Conservation (phyloP, 2,113 vertebrate species). For the Serilophus lunatus region DNA sequence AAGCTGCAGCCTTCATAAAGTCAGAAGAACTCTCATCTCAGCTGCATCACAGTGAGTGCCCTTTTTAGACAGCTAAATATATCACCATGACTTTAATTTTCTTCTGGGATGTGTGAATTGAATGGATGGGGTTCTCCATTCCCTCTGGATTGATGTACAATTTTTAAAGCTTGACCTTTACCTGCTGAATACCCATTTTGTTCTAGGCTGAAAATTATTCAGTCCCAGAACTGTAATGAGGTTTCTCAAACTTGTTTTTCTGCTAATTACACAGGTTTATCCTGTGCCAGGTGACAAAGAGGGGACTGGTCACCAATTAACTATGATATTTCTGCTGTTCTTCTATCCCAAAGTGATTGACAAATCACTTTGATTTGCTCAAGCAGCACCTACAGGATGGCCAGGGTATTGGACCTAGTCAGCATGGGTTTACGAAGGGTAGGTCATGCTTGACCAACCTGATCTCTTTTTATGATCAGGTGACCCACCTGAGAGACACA, state of each 20-base stretch:
- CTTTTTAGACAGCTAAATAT: slow-evolving; percentile 5
- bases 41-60: neutral
- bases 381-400: no score
- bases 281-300: neutral
- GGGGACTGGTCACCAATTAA: neutral
- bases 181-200: neutral
- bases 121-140: neutral
- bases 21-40: neutral
- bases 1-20: neutral
- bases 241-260: neutral
- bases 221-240: neutral
- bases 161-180: neutral
- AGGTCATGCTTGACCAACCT: no score
- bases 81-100: neutral
- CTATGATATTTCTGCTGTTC: neutral
- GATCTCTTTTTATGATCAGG: no score
- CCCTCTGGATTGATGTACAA: neutral
- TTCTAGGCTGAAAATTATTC: neutral
- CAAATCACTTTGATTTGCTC: no score
- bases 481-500: no score
- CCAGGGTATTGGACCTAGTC: no score
- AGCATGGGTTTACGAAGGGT: no score
- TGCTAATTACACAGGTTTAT: neutral
- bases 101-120: neutral
- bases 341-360: neutral